Percentiles rank a stretch among this genome's conserved stretches.
Evolutionary conservation across 1,140 invertebrate genomes (phyloP).

Genomic region (Chironomus tepperi): DNA sequence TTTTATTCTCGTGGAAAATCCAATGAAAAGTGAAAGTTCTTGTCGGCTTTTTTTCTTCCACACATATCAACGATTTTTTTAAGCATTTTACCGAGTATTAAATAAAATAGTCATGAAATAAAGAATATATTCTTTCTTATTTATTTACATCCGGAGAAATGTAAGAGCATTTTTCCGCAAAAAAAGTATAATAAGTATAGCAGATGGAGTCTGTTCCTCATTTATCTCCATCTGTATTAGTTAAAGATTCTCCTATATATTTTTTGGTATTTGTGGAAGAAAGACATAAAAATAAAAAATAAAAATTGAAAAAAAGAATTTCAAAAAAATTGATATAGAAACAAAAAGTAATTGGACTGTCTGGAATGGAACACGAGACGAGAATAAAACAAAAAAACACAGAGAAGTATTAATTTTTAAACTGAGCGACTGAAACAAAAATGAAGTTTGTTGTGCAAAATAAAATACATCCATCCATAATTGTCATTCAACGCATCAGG

Average conservation of each 20-base stretch:
- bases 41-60: conserved; percentile 2
- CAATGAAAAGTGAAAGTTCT: conserved; percentile 24
- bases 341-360: no score
- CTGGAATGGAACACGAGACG: no score
- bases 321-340: no score
- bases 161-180: not conserved
- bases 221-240: not conserved
- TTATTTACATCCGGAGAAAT: not conserved
- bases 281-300: no score
- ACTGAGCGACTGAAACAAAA: not conserved
- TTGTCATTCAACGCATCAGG: not conserved
- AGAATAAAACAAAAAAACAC: no score
- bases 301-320: no score
- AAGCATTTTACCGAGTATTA: not conserved
- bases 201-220: not conserved
- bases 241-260: no score
- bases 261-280: no score
- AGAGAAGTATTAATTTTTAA: no score
- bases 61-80: not conserved
- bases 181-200: not conserved
- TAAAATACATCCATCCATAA: not conserved
- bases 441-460: conserved; percentile 4
- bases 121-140: not conserved
- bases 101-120: no score
- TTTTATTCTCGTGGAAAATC: conserved; percentile 9